Evolutionary conservation across 2,888 invertebrate species (phyloP), one percentile per base, ranked within the genome.

Genomic region (Plutella xylostella): DNA sequence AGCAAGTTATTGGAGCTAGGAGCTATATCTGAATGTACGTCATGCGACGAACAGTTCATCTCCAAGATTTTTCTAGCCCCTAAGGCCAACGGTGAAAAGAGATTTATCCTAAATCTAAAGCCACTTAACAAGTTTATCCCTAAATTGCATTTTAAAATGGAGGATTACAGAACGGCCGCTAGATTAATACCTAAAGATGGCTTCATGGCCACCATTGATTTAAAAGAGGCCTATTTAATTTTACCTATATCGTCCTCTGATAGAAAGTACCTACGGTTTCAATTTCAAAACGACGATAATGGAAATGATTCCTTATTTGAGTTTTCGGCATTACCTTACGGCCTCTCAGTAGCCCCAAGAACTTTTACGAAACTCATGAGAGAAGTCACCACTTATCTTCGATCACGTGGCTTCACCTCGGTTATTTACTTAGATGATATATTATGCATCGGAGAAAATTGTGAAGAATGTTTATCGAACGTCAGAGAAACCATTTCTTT

Each of bases 91-190:
- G 42, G 42, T 15, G 9, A 37, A 11, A 31, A 31, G n/a, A 12
- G 42, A 12, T 42, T 42, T 31, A 42, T 42, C 12, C 20, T 42
- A 18, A 42, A 42, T 31, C 31, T 42, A 30, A 42, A 42, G 31
- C 9, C 30, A 3, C 30, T 31, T 19, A 31, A 42, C 15, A 20
- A 31, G 18, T 19, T 31, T 42, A 18, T 31, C 11, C 6, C 18
- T 14, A 42, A 30, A 17, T 12, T 9, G 9, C 42, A 42, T 42
- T 42, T 42, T 42, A 42, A 42, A 31, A 6, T 42, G 31, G 42
- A 42, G 17, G 42, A 42, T 21, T 20, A 17, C n/a, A 11, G 42
- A 4, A 42, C 42, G 1, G 42, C 42, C 11, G 3, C 14, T 7
- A 42, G 17, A 2, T 19, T 42, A 18, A 15, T 42, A 19, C n/a